These are phyloP conservation scores for Meandrina meandrites DNA, from an alignment of 92 coral and sea anemone species.

Conservation along the genomic window DNA sequence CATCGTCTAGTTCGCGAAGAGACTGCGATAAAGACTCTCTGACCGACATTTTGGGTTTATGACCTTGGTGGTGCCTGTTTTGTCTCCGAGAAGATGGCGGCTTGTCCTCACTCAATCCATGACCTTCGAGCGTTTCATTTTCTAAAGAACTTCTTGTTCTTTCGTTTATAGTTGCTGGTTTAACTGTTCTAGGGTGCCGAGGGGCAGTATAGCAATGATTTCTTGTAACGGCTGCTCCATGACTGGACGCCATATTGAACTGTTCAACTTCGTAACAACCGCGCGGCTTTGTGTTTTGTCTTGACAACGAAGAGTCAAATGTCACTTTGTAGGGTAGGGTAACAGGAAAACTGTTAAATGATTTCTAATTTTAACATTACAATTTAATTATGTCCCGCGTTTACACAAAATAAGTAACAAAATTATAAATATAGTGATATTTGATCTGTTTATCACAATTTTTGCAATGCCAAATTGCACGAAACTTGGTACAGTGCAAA, in stretches of 20 bases:
- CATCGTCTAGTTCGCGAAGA: slow-evolving; percentile 72
- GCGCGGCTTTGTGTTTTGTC: slow-evolving; percentile 39
- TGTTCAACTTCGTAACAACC: slow-evolving; percentile 24
- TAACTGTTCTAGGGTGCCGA: slow-evolving; percentile 82
- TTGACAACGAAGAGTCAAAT: slow-evolving; percentile 37
- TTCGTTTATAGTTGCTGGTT: slow-evolving; percentile 88
- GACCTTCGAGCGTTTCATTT: slow-evolving; percentile 54
- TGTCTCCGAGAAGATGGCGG: slow-evolving; percentile 57
- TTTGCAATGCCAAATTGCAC: neutral
- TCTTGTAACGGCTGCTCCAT: slow-evolving; percentile 85
- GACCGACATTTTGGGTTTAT: slow-evolving; percentile 65
- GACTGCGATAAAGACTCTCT: slow-evolving; percentile 75
- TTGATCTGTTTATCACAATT: neutral
- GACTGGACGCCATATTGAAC: slow-evolving; percentile 98
- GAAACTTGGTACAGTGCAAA: neutral
- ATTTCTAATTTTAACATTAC: too few species aligned
- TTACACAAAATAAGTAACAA: neutral
- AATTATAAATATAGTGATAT: neutral
- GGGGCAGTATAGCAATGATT: slow-evolving; percentile 93
- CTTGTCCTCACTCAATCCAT: slow-evolving; percentile 34
- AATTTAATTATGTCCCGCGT: neutral
- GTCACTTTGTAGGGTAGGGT: slow-evolving; percentile 16
- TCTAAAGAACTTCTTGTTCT: slow-evolving; percentile 46
- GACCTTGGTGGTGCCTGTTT: slow-evolving; percentile 62
- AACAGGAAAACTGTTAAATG: neutral